These are phyloP conservation scores for Hypotaenidia philippensis DNA, from an alignment of 2,797 vertebrate genomes.

Conservation along the genomic window DNA sequence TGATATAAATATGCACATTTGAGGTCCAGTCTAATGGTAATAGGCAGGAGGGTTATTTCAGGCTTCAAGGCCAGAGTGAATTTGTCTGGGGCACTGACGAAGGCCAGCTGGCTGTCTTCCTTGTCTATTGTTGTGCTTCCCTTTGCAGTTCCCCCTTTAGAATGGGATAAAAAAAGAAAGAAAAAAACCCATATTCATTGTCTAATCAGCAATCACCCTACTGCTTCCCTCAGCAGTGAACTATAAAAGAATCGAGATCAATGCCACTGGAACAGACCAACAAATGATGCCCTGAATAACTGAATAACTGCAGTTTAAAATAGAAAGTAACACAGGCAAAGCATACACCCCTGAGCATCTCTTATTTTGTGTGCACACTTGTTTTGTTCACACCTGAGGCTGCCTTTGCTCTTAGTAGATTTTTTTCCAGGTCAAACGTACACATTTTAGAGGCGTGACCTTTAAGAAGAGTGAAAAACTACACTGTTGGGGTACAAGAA, in stretches of 20 bases:
- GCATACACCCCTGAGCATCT: accelerated
- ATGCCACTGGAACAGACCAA: background rate
- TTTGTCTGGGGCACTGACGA: background rate
- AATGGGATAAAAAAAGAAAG: accelerated
- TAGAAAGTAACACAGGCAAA: background rate
- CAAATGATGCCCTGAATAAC: background rate
- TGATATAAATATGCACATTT: background rate
- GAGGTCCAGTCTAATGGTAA: background rate
- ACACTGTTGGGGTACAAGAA: accelerated
- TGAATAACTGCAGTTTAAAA: background rate
- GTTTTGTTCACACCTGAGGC: background rate
- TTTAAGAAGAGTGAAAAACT: accelerated
- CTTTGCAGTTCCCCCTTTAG: background rate
- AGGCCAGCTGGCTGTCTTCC: background rate
- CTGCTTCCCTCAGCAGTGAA: background rate
- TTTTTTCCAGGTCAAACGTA: background rate
- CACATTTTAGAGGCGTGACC: accelerated
- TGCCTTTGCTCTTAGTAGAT: background rate
- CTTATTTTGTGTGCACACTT: background rate
- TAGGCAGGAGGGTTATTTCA: background rate
- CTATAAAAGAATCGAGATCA: background rate
- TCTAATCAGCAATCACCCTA: background rate
- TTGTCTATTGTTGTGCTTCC: background rate
- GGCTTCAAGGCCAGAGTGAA: background rate
- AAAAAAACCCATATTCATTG: background rate